A percentile compares a stretch with the other conserved stretches of the same genome.
Evolutionary conservation across 2,888 invertebrate genomes (phyloP).

Genomic region (Orgyia antiqua): DNA sequence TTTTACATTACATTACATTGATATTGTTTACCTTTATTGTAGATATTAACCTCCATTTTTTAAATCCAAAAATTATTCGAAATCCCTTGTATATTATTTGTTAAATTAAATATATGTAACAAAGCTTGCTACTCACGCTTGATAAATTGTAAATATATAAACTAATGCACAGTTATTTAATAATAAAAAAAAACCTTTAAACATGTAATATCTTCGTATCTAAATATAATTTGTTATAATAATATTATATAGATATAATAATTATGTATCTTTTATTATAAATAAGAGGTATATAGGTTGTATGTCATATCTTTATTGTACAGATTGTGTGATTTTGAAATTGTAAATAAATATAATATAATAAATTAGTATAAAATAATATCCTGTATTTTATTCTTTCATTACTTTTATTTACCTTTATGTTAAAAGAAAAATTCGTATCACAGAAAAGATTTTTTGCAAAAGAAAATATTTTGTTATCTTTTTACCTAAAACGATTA

Average conservation of each 20-base stretch:
- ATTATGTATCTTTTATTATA: slow-evolving; percentile 60
- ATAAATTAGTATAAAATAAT: slow-evolving; percentile 68
- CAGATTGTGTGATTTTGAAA: slow-evolving; percentile 63
- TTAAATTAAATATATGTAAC: slow-evolving; percentile 28
- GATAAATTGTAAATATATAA: slow-evolving; percentile 62
- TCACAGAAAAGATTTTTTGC: too few species aligned
- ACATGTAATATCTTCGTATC: slow-evolving; percentile 45
- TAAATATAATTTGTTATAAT: slow-evolving; percentile 48
- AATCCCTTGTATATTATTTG: too few species aligned
- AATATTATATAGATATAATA: slow-evolving; percentile 46
- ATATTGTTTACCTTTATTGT: too few species aligned
- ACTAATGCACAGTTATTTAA: slow-evolving; percentile 55
- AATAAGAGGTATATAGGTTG: slow-evolving; percentile 57
- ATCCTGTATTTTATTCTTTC: slow-evolving; percentile 16
- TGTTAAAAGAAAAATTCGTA: too few species aligned
- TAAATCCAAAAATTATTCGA: too few species aligned
- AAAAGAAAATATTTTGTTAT: too few species aligned
- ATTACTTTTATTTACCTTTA: too few species aligned
- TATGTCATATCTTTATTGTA: slow-evolving; percentile 55
- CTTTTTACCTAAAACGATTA: too few species aligned
- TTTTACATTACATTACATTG: too few species aligned
- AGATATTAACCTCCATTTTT: too few species aligned
- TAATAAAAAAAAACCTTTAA: slow-evolving; percentile 30
- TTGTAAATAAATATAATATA: slow-evolving; percentile 65
- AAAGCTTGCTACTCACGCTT: slow-evolving; percentile 72